These are phyloP conservation scores for Strigamia transsilvanica DNA, from an alignment of 2,888 invertebrate genomes.

Conservation along the genomic window DNA sequence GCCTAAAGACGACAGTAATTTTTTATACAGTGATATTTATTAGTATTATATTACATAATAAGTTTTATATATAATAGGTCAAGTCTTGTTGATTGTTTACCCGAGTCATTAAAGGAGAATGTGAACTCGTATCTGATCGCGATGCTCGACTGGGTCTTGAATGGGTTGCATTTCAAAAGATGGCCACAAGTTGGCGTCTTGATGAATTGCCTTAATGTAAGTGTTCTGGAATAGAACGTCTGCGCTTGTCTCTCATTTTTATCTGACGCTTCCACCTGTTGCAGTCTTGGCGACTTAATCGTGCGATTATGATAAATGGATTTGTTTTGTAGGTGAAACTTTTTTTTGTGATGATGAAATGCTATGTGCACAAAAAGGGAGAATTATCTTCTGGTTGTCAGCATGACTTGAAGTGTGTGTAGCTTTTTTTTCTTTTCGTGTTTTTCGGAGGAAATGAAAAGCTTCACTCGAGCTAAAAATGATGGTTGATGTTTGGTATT, in stretches of 20 bases:
- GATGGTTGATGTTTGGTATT: constrained; percentile 17
- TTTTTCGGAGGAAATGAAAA: constrained; percentile 7
- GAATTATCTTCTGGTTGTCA: constrained; percentile 3
- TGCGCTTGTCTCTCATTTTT: background rate
- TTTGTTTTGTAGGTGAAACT: background rate
- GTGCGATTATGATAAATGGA: constrained; percentile 17
- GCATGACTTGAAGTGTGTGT: constrained; percentile 18
- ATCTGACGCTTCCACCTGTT: constrained; percentile 18
- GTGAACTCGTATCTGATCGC: background rate
- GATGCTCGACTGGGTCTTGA: background rate
- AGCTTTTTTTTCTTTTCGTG: background rate
- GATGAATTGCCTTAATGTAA: constrained; percentile 17
- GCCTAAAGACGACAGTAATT: background rate
- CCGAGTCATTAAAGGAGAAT: background rate
- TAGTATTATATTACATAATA: too few species aligned
- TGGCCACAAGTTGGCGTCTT: constrained; percentile 13
- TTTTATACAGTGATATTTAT: background rate
- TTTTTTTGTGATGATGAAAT: background rate
- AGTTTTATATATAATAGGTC: too few species aligned
- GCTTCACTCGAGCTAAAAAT: constrained; percentile 28
- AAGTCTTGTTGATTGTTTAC: too few species aligned
- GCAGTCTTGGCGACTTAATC: background rate
- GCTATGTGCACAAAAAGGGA: background rate
- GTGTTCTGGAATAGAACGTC: background rate
- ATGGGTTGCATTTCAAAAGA: background rate